Evolutionary conservation across 2,113 vertebrate species (phyloP), one percentile per base, ranked within the genome.

Genomic region (Hoplias malabaricus): DNA sequence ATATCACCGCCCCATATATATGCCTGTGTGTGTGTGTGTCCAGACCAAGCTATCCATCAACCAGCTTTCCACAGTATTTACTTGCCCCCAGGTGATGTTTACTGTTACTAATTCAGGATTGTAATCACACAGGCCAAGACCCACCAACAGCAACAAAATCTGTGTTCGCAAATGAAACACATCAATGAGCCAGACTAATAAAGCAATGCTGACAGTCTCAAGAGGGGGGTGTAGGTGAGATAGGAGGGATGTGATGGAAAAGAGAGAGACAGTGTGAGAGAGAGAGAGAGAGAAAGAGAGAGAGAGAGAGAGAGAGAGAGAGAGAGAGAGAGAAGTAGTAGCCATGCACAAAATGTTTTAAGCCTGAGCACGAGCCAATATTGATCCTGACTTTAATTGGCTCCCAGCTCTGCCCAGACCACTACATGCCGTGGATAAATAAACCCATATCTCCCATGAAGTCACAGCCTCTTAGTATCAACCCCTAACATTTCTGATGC

Each of bases 361-460:
- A 53, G 50, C 25, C 33, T 19, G 19, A 36, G 29, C 2, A 9
- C 12, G 19, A 21, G 50, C 29, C 38, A 65, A 65, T 66, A 79
- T 79, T 66, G 66, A 82, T 75, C 46, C 27, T 38, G 33, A 59
- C 21, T 43, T 72, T 75, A 82, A 82, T 61, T 75, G 61, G 77
- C 68, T 75, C 48, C 36, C 46, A 62, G 38, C 61, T 29, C 33
- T 54, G 53, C 42, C 42, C 11, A 53, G 54, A 68, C 53, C 38
- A 23, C 27, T 36, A 66, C 43, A 70, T 34, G 40, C n/a, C 40
- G 33, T 29, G 57, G 53, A 56, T 59, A 48, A 72, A 71, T 53
- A 73, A 82, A 53, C 5, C 38, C 10, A 10, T 21, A 43, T 16
- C 40, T 2, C 12, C 65, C 13, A 10, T 13, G 36, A 5, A 27